Percentiles rank a stretch among this genome's conserved stretches.
Evolutionary conservation across 37 sponge, comb jelly and placozoan species (phyloP).

Genomic region (Ianthella basta): DNA sequence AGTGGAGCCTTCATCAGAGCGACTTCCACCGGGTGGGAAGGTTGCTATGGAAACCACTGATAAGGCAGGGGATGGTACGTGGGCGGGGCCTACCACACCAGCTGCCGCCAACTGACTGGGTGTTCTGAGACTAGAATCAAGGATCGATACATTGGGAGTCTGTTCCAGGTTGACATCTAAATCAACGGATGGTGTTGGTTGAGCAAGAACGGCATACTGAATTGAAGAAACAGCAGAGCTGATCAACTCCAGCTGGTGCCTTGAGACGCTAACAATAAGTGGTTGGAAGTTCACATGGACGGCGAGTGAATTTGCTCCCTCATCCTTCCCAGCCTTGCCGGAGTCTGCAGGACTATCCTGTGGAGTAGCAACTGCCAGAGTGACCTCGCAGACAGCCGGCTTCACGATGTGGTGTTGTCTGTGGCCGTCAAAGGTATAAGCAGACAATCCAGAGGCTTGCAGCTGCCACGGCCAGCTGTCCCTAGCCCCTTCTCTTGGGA

Average conservation of each 20-base stretch:
- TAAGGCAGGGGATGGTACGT: slow-evolving; percentile 19
- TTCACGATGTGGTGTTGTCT: slow-evolving; percentile 33
- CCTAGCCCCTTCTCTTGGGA: slow-evolving; percentile 19
- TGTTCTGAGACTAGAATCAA: no score
- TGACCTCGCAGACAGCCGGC: slow-evolving; percentile 43
- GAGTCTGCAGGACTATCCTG: neutral
- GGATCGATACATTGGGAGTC: neutral
- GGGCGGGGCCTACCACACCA: neutral
- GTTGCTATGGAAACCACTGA: slow-evolving; percentile 38
- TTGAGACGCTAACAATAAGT: slow-evolving; percentile 1
- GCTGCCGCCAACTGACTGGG: no score
- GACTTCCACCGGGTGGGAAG: slow-evolving; percentile 2
- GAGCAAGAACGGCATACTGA: neutral
- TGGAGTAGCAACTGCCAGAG: slow-evolving; percentile 32
- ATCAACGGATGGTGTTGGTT: neutral
- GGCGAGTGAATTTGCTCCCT: neutral
- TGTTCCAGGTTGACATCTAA: neutral
- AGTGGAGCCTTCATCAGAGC: slow-evolving; percentile 14
- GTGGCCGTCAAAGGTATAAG: slow-evolving; percentile 26
- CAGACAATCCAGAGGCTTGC: slow-evolving; percentile 4
- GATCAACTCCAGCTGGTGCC: slow-evolving; percentile 7
- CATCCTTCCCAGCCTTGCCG: neutral
- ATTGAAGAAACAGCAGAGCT: neutral
- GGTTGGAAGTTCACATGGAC: slow-evolving; percentile 26
- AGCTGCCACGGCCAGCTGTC: slow-evolving; percentile 71